Evolutionary conservation across 2,797 vertebrate genomes (phyloP), one percentile per base, ranked within the genome.

Genomic region (Argentina silus): DNA sequence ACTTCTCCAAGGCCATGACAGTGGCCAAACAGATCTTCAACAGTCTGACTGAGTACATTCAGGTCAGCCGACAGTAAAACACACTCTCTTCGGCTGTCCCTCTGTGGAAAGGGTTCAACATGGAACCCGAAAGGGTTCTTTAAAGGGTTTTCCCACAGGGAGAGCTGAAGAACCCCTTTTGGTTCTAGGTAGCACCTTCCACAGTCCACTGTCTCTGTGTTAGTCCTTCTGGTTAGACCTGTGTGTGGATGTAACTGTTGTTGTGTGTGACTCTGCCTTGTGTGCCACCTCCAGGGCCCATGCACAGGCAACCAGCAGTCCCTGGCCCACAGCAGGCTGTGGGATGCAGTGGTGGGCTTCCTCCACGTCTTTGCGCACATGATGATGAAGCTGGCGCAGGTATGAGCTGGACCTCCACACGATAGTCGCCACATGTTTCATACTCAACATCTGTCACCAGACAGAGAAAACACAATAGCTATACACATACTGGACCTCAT

Each of bases 381-480:
- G 97, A 98, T 98, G 96, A 98, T 98, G 96, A 98, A 98, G 68
- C 86, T 99, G 72, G 97, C 97, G 0, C 97, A 99, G 96, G 97
- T 99, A 91, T 0, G 15, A 62, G 27, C 60, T n/a, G 14, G 2
- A 62, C 6, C 59, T 61, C 59, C 59, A 36, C 42, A 27, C 27
- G 27, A 36, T 36, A 36, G 27, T 36, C 27, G 14, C 14, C 15
- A 64, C 62, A 65, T 43, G 2, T 19, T 19, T 19, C 12, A 27
- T 60, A 36, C 43, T 36, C 27, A 36, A 12, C 36, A 64, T 19
- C 8, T 19, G 10, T 10, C 62, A 48, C 44, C 44, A n/a, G 7
- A 45, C 44, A n/a, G 7, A 45, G 7, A 19, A 10, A 45, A 19
- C 43, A 64, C 62, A 12, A 27, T 10, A 36, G 4, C 12, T 21